A percentile compares a stretch with the other conserved stretches of the same genome.
Evolutionary conservation across 2,888 invertebrate genomes (phyloP).

Genomic region (Germaria angustata): DNA sequence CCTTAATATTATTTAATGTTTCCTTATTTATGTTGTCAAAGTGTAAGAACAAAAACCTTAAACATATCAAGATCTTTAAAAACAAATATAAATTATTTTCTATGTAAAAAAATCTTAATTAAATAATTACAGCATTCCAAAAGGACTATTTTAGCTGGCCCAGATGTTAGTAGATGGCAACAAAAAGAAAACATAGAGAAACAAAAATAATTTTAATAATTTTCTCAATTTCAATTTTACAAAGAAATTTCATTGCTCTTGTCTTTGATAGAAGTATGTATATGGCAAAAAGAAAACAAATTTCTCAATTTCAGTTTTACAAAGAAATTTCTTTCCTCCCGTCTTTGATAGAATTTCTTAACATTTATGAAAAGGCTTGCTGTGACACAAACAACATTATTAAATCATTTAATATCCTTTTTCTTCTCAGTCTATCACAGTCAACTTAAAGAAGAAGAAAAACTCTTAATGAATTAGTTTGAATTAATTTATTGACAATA

Average conservation of each 20-base stretch:
- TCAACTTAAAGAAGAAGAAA: background rate
- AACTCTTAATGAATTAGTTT: conserved; percentile 7
- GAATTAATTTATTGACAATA: conserved; percentile 29
- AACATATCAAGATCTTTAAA: background rate
- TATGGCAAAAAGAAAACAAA: too few species aligned
- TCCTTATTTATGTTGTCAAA: background rate
- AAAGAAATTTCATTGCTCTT: background rate
- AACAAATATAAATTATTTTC: too few species aligned
- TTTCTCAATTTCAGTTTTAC: too few species aligned
- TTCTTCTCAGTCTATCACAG: background rate
- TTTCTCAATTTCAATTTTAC: background rate
- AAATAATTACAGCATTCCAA: too few species aligned
- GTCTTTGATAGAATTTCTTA: background rate
- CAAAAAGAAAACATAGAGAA: too few species aligned
- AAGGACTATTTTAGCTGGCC: background rate
- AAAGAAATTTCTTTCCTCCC: too few species aligned
- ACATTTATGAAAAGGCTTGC: background rate
- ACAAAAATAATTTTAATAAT: background rate
- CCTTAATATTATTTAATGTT: background rate
- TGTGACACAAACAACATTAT: background rate
- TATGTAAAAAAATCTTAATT: too few species aligned
- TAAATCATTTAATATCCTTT: background rate
- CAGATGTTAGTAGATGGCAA: too few species aligned
- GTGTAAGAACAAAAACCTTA: background rate
- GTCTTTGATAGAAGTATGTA: too few species aligned